Evolutionary conservation across 1,140 invertebrate genomes (phyloP), one percentile per base, ranked within the genome.

Genomic region (Nymphalis io): DNA sequence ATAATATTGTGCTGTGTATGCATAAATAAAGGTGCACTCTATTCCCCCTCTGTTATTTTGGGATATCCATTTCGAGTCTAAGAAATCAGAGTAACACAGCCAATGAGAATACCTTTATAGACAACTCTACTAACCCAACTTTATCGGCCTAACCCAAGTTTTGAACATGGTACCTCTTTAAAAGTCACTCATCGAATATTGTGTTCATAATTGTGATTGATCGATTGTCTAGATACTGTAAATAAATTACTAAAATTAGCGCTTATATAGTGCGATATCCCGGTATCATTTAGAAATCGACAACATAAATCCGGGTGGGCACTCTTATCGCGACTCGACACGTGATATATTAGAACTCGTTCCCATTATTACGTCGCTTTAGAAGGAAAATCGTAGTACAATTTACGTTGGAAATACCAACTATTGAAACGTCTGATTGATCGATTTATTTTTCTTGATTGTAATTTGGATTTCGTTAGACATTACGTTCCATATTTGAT

Each of bases 231-330:
- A 42, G 3, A 13, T 42, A 0, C 12, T 20, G 46, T 51, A 51
- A 68, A 68, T 68, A 68, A 62, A 68, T 57, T 62, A 57, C 23
- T 15, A 40, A 65, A 55, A 65, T 68, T 55, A 68, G 62, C 23
- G 59, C 27, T 40, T 48, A 57, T 57, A 57, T 33, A 68, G 46
- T n/a, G 44, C 51, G 18, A 58, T 48, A 59, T 53, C 48, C 13
- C 13, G 44, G 60, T 72, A 72, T 72, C 70, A 60, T 18, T 72
- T 67, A 72, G 70, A 60, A 81, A 84, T 82, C 76, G 68, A 64
- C 44, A 68, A 78, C 76, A 83, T 84, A 83, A 84, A 83, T 84
- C 83, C 72, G 20, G 40, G 40, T 68, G 71, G 76, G 73, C 68
- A 74, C 67, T 77, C 67, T 81, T 85, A 85, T 81, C 81, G 79